Evolutionary conservation across 1,140 invertebrate species (phyloP).

Genomic region (Drosophila truncata): DNA sequence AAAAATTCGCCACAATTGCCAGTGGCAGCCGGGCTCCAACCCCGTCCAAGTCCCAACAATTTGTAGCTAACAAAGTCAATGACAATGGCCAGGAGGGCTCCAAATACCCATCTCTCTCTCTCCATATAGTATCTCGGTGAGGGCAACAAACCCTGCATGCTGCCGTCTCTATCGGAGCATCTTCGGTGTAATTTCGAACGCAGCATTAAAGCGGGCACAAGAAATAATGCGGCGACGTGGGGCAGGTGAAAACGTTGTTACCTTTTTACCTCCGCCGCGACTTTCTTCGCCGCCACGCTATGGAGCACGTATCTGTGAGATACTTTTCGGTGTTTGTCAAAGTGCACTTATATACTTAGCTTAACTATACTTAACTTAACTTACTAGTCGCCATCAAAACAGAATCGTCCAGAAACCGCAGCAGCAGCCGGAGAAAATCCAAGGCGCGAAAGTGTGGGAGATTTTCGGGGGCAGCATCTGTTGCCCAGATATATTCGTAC

Average conservation of each 20-base stretch:
- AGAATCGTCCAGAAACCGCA: slow-evolving; percentile 29
- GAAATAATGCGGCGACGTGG: slow-evolving; percentile 59
- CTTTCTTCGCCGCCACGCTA: slow-evolving; percentile 62
- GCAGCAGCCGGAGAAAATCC: slow-evolving; percentile 21
- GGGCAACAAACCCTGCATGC: slow-evolving; percentile 69
- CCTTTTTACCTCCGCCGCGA: slow-evolving; percentile 61
- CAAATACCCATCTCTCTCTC: slow-evolving; percentile 4
- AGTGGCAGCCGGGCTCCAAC: slow-evolving; percentile 11
- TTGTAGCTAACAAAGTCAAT: slow-evolving; percentile 71
- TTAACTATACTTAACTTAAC: slow-evolving; percentile 14
- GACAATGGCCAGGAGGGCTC: slow-evolving; percentile 66
- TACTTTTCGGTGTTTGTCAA: slow-evolving; percentile 69
- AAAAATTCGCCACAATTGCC: slow-evolving; percentile 70
- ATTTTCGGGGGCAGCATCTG: slow-evolving; percentile 54
- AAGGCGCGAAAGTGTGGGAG: slow-evolving; percentile 72
- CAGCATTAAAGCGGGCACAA: slow-evolving; percentile 60
- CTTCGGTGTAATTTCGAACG: slow-evolving; percentile 68
- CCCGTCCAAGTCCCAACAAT: slow-evolving; percentile 30
- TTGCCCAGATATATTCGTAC: slow-evolving; percentile 17
- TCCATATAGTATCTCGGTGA: neutral
- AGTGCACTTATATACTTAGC: slow-evolving; percentile 45
- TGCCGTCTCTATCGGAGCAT: slow-evolving; percentile 61
- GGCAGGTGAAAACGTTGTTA: slow-evolving; percentile 80
- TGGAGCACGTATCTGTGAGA: slow-evolving; percentile 67
- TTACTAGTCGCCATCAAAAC: slow-evolving; percentile 32